Base-by-base conservation (phyloP, 2,797 vertebrate species). In the Psittacula derbiana region DNA sequence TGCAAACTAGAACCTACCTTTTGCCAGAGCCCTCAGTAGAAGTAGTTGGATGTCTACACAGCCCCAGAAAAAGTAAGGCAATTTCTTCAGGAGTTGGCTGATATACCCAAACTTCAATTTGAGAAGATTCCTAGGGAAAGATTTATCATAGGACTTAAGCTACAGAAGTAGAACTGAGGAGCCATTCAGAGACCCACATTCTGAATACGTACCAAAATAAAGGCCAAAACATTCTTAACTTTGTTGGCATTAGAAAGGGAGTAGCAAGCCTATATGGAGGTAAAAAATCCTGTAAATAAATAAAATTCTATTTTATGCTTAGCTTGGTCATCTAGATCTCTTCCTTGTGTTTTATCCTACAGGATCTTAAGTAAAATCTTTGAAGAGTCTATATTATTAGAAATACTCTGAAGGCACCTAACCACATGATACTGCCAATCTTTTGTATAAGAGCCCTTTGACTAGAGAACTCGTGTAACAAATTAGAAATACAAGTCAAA, bases 241-340 rank as follows among this genome's bases (percentile, higher is more conserved):
- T 76, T 25, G 19, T 67, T 60, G 31, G 15, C 10, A 27, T 28
- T 27, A 50, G 25, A 50, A 82, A 66, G 4, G 3, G 30, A 83
- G 21, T n/a, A 83, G 7, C 27, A 80, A 41, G 4, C 2, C 86
- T n/a, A 85, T 24, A 70, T 0, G 0, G 16, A 41, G 3, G 8
- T 27, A 73, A 82, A 76, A 27, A 79, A 23, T 16, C 15, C 10
- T 38, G 13, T 6, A 70, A 86, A 73, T 46, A 90, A 70, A 27
- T 17, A 33, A 53, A 88, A 65, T 50, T 80, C 31, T 70, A 17
- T 2, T 43, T 75, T 62, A 21, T 52, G 2, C 3, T 58, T 82
- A 25, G 31, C 2, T 10, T 47, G 6, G 27, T 58, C 7, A 41
- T 50, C 9, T 40, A 55, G 17, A 53, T 46, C 14, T 81, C n/a